Evolutionary conservation across 2,797 vertebrate genomes (phyloP), one percentile per base, ranked within the genome.

Genomic region (Siniperca obscura): DNA sequence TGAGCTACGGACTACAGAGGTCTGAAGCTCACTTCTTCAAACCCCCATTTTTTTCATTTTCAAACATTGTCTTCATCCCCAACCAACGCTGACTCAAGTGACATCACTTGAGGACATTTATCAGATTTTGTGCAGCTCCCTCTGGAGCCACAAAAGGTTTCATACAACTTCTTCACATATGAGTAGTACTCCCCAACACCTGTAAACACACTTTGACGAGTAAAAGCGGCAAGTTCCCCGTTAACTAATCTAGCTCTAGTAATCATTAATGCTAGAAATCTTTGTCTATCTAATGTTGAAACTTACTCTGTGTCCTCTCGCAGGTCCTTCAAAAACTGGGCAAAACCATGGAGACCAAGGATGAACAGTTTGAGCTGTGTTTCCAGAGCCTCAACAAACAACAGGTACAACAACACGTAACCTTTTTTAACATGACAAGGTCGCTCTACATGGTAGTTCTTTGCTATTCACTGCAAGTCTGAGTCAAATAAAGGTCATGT

Each of bases 311-410:
- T 56, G 11, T 78, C 9, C 25, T 69, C 14, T 57, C n/a, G 57
- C 91, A 99, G 98, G 97, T 99, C 40, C 90, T 98, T 73, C 98
- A 99, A 86, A 99, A 98, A 93, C 90, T 99, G 90, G 98, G 98
- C 25, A 98, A 98, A 96, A 95, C 96, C 0, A 96, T 97, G 90
- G 98, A 99, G 93, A 99, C 98, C 42, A 98, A 96, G 93, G 98
- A 99, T 13, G 97, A 98, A 74, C 96, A 98, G 89, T 99, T 99
- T 80, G 98, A 98, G 89, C 95, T 96, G 42, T 97, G 94, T 74
- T 95, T 95, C 52, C 95, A 88, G 89, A 96, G 95, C 90, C 97
- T 99, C 91, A 96, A 94, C 87, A 97, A 96, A 91, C 98, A 99
- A 70, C 98, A 99, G 98, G 98, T 99, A 93, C 48, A 34, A 1